A percentile compares a stretch with the other conserved stretches of the same genome.
phyloP scores from a whole-genome alignment of 37 sponge, comb jelly and placozoan species.

The Aplysina aerophoba region DNA sequence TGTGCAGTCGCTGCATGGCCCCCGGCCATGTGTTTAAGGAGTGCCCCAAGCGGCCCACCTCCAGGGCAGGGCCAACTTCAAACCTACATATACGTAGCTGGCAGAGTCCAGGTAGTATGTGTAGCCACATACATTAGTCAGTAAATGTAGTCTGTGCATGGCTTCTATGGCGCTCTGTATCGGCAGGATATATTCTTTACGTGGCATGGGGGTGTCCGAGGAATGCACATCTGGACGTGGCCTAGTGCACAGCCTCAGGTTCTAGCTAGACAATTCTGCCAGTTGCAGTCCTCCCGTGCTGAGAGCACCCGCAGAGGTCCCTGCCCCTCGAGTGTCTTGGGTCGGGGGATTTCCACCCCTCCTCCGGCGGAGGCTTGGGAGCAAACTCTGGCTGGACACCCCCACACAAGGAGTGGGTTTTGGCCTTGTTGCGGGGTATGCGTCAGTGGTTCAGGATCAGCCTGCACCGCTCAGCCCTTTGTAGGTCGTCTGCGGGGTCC shows the following conservation, averaged over 20 bases:
- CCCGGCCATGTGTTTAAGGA: background rate
- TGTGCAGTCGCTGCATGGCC: background rate
- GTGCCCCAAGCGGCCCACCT: too few relatives aligned
- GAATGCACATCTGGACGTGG: too few relatives aligned
- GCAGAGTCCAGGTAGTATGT: too few relatives aligned
- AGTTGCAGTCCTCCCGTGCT: background rate
- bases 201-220: too few relatives aligned
- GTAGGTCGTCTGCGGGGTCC: background rate
- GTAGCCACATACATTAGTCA: too few relatives aligned
- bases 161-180: too few relatives aligned
- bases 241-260: too few relatives aligned
- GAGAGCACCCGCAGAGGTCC: too few relatives aligned
- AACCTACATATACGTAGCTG: too few relatives aligned
- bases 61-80: too few relatives aligned
- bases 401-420: constrained; percentile 4
- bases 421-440: background rate
- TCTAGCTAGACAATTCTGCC: constrained; percentile 20
- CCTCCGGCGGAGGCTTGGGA: background rate
- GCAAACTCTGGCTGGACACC: background rate
- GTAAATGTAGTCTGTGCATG: too few relatives aligned
- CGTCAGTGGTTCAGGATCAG: constrained; percentile 16
- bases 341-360: background rate
- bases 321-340: background rate
- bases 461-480: background rate
- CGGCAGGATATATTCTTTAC: too few relatives aligned